phyloP scores from a whole-genome alignment of 2,888 invertebrate genomes.

The Caenorhabditis sp. region DNA sequence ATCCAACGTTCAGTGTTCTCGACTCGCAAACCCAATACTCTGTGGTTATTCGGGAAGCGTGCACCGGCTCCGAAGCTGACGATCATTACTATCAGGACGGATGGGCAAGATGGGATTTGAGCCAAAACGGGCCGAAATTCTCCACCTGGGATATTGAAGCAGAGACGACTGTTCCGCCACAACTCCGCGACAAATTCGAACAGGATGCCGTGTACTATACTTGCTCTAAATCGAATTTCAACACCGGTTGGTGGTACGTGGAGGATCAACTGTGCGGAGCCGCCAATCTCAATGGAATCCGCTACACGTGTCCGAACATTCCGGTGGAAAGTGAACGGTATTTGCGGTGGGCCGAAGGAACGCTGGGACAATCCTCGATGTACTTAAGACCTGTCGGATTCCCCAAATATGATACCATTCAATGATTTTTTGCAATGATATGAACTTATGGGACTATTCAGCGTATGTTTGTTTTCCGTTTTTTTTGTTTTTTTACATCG shows the following conservation, averaged over 20 bases:
- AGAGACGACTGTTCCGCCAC: slow-evolving; percentile 30
- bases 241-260: slow-evolving; percentile 73
- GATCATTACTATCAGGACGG: slow-evolving; percentile 67
- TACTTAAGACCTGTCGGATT: slow-evolving; percentile 62
- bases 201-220: slow-evolving; percentile 42
- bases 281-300: slow-evolving; percentile 71
- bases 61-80: slow-evolving; percentile 64
- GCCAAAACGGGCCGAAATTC: slow-evolving; percentile 67
- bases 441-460: no score
- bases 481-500: no score
- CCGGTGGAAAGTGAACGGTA: slow-evolving; percentile 61
- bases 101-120: slow-evolving; percentile 70
- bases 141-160: slow-evolving; percentile 60
- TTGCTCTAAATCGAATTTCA: slow-evolving; percentile 65
- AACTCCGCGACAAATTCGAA: slow-evolving; percentile 13
- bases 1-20: slow-evolving; percentile 58
- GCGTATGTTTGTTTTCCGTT: no score
- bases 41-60: slow-evolving; percentile 63
- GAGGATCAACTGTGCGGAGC: slow-evolving; percentile 64
- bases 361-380: slow-evolving; percentile 63
- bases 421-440: no score
- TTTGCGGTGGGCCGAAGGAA: slow-evolving; percentile 65
- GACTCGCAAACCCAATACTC: slow-evolving; percentile 58
- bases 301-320: slow-evolving; percentile 62
- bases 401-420: slow-evolving; percentile 60